Conservation (phyloP, 2,113 vertebrate genomes). For the Silurus asotus region DNA sequence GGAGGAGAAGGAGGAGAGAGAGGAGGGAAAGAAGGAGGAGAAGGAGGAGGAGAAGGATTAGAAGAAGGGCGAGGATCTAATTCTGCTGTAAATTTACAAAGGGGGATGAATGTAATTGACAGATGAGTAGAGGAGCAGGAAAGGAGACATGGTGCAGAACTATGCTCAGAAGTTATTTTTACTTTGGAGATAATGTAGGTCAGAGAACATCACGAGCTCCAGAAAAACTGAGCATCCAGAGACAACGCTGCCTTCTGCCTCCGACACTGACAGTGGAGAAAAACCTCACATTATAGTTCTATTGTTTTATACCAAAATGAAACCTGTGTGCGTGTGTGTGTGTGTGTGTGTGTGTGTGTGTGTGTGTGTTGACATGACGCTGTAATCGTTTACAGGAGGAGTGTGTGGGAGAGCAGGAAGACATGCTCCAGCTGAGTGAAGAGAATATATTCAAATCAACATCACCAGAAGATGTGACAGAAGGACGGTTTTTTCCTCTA, state of each 20-base stretch:
- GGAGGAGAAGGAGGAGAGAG: too few species aligned
- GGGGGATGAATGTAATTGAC: constrained; percentile 5
- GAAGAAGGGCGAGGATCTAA: too few species aligned
- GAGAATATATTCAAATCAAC: not conserved
- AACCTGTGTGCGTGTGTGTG: too few species aligned
- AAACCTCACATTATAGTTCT: constrained; percentile 50
- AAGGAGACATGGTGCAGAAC: constrained; percentile 24
- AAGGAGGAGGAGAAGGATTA: not conserved
- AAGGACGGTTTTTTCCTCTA: not conserved
- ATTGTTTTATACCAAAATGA: not conserved
- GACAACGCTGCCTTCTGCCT: constrained; percentile 4
- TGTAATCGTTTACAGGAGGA: not conserved
- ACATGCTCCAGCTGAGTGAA: not conserved
- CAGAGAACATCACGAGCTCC: constrained; percentile 62
- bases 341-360: too few species aligned
- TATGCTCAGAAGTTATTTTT: constrained; percentile 69
- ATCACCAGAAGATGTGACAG: not conserved
- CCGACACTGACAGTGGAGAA: not conserved
- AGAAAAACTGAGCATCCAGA: constrained; percentile 52
- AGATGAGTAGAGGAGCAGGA: constrained; percentile 18
- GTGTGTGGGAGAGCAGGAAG: not conserved
- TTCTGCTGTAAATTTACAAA: not conserved
- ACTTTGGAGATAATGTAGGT: constrained; percentile 71
- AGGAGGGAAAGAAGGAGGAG: not conserved
- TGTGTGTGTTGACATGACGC: not conserved